Evolutionary conservation across 2,888 invertebrate species (phyloP).

Genomic region (Dicyrtoma fusca): DNA sequence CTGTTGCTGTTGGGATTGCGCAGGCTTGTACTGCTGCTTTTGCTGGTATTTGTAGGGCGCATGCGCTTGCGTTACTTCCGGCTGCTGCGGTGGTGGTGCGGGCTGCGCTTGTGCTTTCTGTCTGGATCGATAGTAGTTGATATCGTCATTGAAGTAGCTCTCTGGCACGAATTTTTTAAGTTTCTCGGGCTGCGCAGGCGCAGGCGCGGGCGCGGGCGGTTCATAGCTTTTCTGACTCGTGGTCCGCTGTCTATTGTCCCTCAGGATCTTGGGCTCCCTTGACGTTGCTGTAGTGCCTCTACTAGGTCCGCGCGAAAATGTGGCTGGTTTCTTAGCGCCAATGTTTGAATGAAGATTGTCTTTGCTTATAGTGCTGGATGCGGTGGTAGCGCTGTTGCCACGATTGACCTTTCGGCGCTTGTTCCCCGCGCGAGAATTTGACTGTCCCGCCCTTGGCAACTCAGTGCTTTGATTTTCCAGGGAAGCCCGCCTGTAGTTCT

Average conservation of each 20-base stretch:
- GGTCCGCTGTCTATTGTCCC: conserved; percentile 13
- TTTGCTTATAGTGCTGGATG: background rate
- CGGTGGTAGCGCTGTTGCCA: no score
- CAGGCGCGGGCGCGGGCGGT: background rate
- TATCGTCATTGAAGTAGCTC: no score
- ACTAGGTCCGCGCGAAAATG: background rate
- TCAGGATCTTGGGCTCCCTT: conserved; percentile 16
- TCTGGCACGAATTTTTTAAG: no score
- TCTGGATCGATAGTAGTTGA: no score
- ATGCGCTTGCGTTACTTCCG: background rate
- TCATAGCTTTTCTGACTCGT: background rate
- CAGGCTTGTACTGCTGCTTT: background rate
- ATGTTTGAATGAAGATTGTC: conserved; percentile 16
- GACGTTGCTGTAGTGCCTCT: background rate
- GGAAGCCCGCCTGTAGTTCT: no score
- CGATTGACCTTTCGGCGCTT: no score
- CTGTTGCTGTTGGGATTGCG: conserved; percentile 4
- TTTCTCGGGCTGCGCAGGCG: no score
- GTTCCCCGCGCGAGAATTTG: no score
- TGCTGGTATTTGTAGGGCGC: no score
- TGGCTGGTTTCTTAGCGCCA: background rate
- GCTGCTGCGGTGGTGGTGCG: background rate
- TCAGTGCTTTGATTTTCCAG: background rate
- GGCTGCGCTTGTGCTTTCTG: background rate
- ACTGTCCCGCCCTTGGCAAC: no score